Evolutionary conservation across 2,113 vertebrate genomes (phyloP).

Genomic region (Mus spicilegus): DNA sequence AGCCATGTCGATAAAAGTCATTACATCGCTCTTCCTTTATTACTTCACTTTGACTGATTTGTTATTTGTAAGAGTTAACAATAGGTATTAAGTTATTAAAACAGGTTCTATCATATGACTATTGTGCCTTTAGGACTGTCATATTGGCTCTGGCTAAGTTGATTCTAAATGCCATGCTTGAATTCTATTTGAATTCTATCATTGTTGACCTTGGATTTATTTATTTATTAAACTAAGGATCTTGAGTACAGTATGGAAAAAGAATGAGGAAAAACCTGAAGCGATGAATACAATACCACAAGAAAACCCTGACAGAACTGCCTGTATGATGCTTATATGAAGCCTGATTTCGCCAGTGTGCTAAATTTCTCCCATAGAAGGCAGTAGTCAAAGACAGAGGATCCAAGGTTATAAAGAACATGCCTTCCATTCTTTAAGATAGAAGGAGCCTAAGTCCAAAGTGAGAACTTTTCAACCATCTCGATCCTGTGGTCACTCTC

Average conservation of each 20-base stretch:
- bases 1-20: background rate
- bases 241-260: background rate
- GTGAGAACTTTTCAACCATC: background rate
- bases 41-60: background rate
- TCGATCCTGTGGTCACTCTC: background rate
- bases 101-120: background rate
- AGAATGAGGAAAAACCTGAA: background rate
- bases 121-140: background rate
- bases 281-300: background rate
- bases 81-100: background rate
- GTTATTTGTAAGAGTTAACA: background rate
- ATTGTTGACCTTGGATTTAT: background rate
- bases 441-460: background rate
- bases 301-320: background rate
- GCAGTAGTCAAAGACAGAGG: background rate
- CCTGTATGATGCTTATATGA: background rate
- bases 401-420: background rate
- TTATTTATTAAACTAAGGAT: background rate
- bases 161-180: background rate
- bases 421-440: background rate
- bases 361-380: background rate
- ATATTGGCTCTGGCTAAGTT: background rate
- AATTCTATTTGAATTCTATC: background rate
- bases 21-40: background rate
- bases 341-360: background rate